A percentile compares a stretch with the other conserved stretches of the same genome.
phyloP scores from a whole-genome alignment of 2,113 vertebrate genomes.

The Callocephalon fimbriatum region DNA sequence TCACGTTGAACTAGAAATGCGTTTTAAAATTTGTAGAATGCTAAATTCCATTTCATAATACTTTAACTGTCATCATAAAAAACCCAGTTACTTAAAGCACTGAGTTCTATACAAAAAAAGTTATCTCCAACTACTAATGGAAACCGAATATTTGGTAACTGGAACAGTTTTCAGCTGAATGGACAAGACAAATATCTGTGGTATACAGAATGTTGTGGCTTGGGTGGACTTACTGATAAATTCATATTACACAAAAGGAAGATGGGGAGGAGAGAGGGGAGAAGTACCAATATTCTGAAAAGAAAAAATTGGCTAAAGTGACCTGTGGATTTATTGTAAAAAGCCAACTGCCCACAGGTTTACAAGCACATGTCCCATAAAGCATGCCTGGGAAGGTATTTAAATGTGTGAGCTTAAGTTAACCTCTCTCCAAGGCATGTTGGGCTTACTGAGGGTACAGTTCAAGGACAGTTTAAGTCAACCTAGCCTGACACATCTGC shows the following conservation, averaged over 20 bases:
- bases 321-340: background rate
- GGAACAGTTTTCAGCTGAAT: slow-evolving; percentile 7
- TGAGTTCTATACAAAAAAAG: background rate
- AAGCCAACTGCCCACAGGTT: background rate
- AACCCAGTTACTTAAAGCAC: background rate
- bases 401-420: background rate
- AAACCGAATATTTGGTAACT: background rate
- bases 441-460: background rate
- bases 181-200: background rate
- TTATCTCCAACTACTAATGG: slow-evolving; percentile 21
- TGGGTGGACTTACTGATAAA: background rate
- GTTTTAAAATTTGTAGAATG: background rate
- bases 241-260: background rate
- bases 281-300: background rate
- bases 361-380: background rate
- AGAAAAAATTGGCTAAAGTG: background rate
- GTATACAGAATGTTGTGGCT: background rate
- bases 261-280: fast-evolving
- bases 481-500: background rate
- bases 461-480: slow-evolving; percentile 27
- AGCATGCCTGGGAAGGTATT: background rate
- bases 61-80: slow-evolving; percentile 29
- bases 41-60: slow-evolving; percentile 19
- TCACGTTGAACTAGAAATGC: background rate
- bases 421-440: background rate